Percentiles rank a stretch among this genome's conserved stretches.
Conservation (phyloP, 2,888 invertebrate genomes). For the Patella pellucida region DNA sequence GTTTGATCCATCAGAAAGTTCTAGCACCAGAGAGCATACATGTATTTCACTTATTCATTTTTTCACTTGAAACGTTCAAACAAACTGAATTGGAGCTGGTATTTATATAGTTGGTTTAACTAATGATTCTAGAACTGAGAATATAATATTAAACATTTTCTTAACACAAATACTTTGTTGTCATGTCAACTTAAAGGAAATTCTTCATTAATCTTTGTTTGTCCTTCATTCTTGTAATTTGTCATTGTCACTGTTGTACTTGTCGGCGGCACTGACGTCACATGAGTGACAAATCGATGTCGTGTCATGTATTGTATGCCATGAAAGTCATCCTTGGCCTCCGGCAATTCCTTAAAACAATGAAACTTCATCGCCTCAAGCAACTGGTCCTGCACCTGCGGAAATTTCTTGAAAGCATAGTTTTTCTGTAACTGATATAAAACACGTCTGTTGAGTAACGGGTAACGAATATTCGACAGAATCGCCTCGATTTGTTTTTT, state of each 20-base stretch:
- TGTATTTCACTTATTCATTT: no score
- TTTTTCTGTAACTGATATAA: slow-evolving; percentile 63
- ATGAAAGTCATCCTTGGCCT: slow-evolving; percentile 57
- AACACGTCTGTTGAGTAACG: slow-evolving; percentile 56
- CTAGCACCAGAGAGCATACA: no score
- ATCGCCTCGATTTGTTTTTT: slow-evolving; percentile 61
- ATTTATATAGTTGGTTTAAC: no score
- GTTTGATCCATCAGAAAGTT: no score
- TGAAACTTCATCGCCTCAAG: slow-evolving; percentile 60
- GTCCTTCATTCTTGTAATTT: not conserved
- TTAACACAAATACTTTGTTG: no score
- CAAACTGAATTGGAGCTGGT: no score
- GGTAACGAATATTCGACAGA: slow-evolving; percentile 61
- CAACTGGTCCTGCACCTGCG: slow-evolving; percentile 56
- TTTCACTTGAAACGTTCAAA: no score
- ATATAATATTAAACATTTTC: no score
- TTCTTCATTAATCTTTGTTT: not conserved
- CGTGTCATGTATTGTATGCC: slow-evolving; percentile 52
- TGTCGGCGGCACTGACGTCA: slow-evolving; percentile 19
- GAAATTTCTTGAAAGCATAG: slow-evolving; percentile 64
- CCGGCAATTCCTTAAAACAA: slow-evolving; percentile 62
- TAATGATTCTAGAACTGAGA: no score
- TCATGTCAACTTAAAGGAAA: not conserved
- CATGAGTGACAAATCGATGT: slow-evolving; percentile 13
- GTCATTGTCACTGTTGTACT: slow-evolving; percentile 15